Base-by-base conservation (phyloP, 2,113 vertebrate species). In the Brachionichthys hirsutus region DNA sequence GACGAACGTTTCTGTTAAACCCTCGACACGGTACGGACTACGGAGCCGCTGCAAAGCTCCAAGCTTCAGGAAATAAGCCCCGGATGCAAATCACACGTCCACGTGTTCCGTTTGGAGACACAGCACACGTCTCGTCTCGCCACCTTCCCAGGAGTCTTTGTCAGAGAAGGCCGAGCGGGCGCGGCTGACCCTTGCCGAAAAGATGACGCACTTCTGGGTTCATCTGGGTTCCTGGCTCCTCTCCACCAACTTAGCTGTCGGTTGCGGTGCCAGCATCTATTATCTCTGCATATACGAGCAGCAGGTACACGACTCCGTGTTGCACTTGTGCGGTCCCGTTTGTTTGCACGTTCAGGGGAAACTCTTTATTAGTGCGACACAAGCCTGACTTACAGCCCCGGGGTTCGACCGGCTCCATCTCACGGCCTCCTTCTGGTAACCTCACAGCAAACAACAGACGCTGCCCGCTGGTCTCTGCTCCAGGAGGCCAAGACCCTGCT, bases 81-180 rank as follows among this genome's bases (percentile, higher is more conserved):
- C 8, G 3, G 24, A 30, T 30, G 24, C 24, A 30, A n/a, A n/a
- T n/a, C n/a, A n/a, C n/a, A n/a, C n/a, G n/a, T n/a, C n/a, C n/a
- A n/a, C n/a, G n/a, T n/a, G n/a, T n/a, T n/a, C 24, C 8, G 24
- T 30, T 30, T 30, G 4, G 8, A 30, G 2, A 1, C 24, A 4
- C 24, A 30, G 24, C 24, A 30, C 24, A 30, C 24, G 24, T 30
- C 1, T 62, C 10, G 7, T 12, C 9, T 22, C 12, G 4, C 14
- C 15, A 42, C 60, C 10, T 54, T 47, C 79, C 8, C 79, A 99
- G 97, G 97, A 99, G 85, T 89, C 77, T 36, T 81, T 98, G 48
- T 83, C 90, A 10, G 95, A 96, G 69, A 81, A 82, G 42, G 77
- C 59, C 48, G 73, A 75, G 66, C 85, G 72, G 8, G 5, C 82